Evolutionary conservation across 2,888 invertebrate species (phyloP), one percentile per base, ranked within the genome.

Genomic region (Endotricha flammealis): DNA sequence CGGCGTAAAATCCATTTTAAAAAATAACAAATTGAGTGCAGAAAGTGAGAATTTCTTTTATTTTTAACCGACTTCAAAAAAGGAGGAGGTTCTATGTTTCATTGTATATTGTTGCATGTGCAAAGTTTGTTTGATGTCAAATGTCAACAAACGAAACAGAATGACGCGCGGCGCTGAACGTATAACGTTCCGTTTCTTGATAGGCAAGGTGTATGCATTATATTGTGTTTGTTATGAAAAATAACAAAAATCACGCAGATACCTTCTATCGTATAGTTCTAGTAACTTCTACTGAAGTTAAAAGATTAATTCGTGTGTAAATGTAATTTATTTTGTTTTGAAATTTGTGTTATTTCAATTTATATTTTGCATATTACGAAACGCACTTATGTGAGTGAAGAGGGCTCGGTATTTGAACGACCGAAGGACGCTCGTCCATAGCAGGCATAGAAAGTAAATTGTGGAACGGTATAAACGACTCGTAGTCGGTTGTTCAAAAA

Each of bases 371-470:
- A 13, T 29, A 3, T 23, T n/a, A 23, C 23, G 23, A 23, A 23
- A 23, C 30, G 30, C 17, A 30, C n/a, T 13, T 30, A 14, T 8
- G 30, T 17, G 17, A 30, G 6, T 17, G 30, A 29, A 29, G 30
- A 30, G 30, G 30, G 17, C 30, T 30, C 30, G 30, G 16, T 30
- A 17, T n/a, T 14, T 17, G 7, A 14, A 8, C 17, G 9, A 30
- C 11, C 10, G 5, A 30, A 10, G 9, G 11, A n/a, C 17, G 17
- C 17, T 17, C 30, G 30, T 30, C n/a, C 13, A 29, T 13, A 9
- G 16, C n/a, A 12, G n/a, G 30, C 5, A 30, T 14, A 30, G 30
- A 30, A 30, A 30, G 9, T 17, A 17, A 30, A 30, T 30, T 17
- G 16, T 17, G 30, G 30, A 30, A 30, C 17, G 17, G 4, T 23